A percentile compares a stretch with the other conserved stretches of the same genome.
phyloP scores from a whole-genome alignment of 1,140 invertebrate genomes.

The Leptinotarsa defecta region DNA sequence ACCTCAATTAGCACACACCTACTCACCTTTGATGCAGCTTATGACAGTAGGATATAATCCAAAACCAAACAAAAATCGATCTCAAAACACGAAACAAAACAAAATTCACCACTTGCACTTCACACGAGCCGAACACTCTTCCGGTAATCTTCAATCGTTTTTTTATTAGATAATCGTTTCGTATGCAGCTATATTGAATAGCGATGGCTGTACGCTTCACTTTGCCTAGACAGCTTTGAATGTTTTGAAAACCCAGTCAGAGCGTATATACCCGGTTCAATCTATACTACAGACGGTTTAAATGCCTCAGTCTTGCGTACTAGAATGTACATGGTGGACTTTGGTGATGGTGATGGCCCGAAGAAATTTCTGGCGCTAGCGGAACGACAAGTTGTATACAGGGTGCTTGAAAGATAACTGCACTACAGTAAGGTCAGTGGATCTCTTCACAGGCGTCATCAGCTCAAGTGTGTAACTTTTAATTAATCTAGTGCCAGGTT shows the following conservation, averaged over 20 bases:
- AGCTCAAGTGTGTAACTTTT: no score
- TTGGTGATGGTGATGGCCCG: slow-evolving; percentile 7
- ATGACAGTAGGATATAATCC: neutral
- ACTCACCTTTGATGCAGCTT: neutral
- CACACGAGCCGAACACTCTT: neutral
- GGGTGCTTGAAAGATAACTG: neutral
- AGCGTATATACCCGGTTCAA: slow-evolving; percentile 26
- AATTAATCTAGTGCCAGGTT: no score
- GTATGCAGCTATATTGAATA: neutral
- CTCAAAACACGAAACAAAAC: slow-evolving; percentile 9
- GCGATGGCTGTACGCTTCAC: neutral
- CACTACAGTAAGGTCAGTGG: neutral
- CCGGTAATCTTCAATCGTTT: neutral
- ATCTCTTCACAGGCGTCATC: no score
- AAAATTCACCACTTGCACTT: slow-evolving; percentile 3
- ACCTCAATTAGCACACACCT: no score
- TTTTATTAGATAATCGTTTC: slow-evolving; percentile 23
- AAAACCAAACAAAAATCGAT: neutral
- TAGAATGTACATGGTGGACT: slow-evolving; percentile 26
- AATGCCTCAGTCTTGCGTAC: slow-evolving; percentile 26
- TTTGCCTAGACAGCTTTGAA: slow-evolving; percentile 13
- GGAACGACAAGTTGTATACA: neutral
- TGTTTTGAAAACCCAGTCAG: slow-evolving; percentile 24
- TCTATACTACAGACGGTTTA: slow-evolving; percentile 31
- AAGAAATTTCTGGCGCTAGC: neutral